Base-by-base conservation (phyloP, 2,797 vertebrate species). In the Pogonophryne albipinna region DNA sequence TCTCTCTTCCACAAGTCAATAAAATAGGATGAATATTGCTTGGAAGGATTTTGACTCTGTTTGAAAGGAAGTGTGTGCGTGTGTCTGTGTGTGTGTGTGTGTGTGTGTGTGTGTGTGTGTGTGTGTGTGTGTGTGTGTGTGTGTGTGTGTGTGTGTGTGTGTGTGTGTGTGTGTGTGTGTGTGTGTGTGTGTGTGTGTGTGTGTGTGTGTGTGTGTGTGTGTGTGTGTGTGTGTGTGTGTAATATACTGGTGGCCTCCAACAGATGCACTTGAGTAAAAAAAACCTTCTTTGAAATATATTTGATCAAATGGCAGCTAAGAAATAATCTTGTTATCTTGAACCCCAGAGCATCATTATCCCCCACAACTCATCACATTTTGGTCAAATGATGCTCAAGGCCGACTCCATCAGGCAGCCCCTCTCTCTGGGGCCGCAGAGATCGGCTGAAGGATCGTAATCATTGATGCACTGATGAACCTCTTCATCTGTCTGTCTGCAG, bases 401-500 rank as follows among this genome's bases (percentile, higher is more conserved):
- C 60, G 5, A 20, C 61, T 68, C 49, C 79, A 78, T 85, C 69
- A 75, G 49, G 65, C 44, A 7, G 4, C 42, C 4, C 17, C 61
- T 16, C 66, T 79, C 66, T 71, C 57, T 42, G 31, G 50, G 58
- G 78, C 34, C 15, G 0, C 0, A 27, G 23, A 27, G 23, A 81
- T 72, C 79, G 60, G 44, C 50, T 72, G 60, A 79, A 69, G 61
- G 69, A 59, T 78, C 51, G 66, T 31, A 45, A 85, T 84, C 1
- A 16, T 64, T 77, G 49, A 12, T 8, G 31, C 10, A n/a, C 23
- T 77, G 47, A 80, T 53, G 66, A 65, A 34, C 46, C n/a, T 60
- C 50, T 47, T 3, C 56, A 3, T 0, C 51, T 70, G 7, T 71
- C 46, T 83, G 51, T 87, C 83, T 71, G 2, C 85, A 97, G 96